Evolutionary conservation across 2,113 vertebrate species (phyloP), one percentile per base, ranked within the genome.

Genomic region (Eubucco bourcierii): DNA sequence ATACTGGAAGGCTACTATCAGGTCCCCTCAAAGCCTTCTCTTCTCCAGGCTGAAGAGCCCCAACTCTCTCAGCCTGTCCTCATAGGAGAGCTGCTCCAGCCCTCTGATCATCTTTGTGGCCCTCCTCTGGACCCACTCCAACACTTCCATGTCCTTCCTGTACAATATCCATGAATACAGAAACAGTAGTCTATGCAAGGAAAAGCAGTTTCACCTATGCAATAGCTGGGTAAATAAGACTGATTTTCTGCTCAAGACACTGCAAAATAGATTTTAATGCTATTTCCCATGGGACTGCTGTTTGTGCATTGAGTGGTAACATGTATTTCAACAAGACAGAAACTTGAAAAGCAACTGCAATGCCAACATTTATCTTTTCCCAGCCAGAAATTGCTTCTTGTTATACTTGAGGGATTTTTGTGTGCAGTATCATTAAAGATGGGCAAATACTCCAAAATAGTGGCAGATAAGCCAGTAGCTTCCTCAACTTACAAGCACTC

Each of bases 401-500:
- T 29, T 50, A 29, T 31, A 85, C 9, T 41, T 75, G 68, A 70
- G 55, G 11, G 61, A 80, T 27, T 80, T 75, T 1, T 21, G 33
- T 19, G 21, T 12, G 37, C 19, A 52, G 34, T 24, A 75, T 6
- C 5, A 3, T 31, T 87, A 75, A 68, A 90, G 76, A 44, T 44
- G 18, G 29, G n/a, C 23, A 88, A 88, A 91, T 70, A 63, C 10
- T 75, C 59, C 39, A 80, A 78, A 93, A 68, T 39, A 68, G 7
- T 74, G 37, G 37, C 37, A 39, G 8, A 83, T 60, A 71, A 92
- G 50, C 15, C 63, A 76, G 29, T 23, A 75, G 66, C 29, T 81
- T 94, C 77, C 66, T 55, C 39, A 87, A 15, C 72, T 86, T 75
- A 61, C 90, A 94, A 84, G 63, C 59, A 90, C 88, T 94, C 83